These are phyloP conservation scores for Zaprionus inermis DNA, from an alignment of 1,140 invertebrate species.

Conservation along the genomic window DNA sequence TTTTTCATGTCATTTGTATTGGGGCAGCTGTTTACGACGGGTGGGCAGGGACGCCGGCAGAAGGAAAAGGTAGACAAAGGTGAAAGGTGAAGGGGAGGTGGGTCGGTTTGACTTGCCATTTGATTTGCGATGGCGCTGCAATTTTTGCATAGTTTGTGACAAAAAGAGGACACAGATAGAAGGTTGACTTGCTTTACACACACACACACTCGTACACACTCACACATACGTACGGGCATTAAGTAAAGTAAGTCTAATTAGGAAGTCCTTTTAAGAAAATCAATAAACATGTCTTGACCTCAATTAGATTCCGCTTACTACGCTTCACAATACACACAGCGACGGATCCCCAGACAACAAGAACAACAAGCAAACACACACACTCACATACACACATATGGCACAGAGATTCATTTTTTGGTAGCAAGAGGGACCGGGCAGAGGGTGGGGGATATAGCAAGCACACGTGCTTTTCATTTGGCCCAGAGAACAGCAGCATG, in stretches of 20 bases:
- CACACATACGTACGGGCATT: constrained; percentile 19
- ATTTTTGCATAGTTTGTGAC: constrained; percentile 38
- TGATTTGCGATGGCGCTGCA: constrained; percentile 54
- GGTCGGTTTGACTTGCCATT: constrained; percentile 27
- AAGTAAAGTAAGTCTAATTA: constrained; percentile 78
- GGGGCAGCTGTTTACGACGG: constrained; percentile 11
- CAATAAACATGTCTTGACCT: constrained; percentile 83
- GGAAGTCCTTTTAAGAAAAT: constrained; percentile 82
- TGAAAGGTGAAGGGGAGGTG: neutral
- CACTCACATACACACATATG: constrained; percentile 48
- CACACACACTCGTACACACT: neutral
- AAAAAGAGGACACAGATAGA: neutral
- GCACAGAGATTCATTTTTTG: constrained; percentile 46
- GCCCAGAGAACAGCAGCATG: constrained; percentile 37
- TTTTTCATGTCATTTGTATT: constrained; percentile 39
- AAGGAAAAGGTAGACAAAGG: too few relatives aligned
- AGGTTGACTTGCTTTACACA: constrained; percentile 1
- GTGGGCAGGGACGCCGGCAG: too few relatives aligned
- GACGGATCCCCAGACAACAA: constrained; percentile 71
- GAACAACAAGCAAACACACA: constrained; percentile 48
- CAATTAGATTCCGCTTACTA: constrained; percentile 80
- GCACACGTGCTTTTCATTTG: constrained; percentile 74
- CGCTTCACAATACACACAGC: constrained; percentile 77
- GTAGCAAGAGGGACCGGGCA: neutral
- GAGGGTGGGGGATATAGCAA: constrained; percentile 8